Evolutionary conservation across 1,140 invertebrate genomes (phyloP).

Genomic region (Papilio aristodemus): DNA sequence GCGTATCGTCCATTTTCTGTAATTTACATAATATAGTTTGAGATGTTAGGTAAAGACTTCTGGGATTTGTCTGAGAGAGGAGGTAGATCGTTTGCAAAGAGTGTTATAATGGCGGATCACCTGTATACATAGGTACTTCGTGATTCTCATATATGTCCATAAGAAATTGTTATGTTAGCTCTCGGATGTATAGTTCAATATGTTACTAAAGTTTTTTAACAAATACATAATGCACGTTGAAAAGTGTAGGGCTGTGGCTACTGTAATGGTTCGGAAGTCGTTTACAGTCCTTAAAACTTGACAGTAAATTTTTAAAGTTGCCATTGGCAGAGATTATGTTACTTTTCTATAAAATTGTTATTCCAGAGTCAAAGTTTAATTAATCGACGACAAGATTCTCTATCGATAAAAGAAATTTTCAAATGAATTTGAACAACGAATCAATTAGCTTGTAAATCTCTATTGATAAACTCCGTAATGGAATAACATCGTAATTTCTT

Average conservation of each 20-base stretch:
- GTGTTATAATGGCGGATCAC: neutral
- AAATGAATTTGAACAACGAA: conserved; percentile 28
- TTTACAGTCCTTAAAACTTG: neutral
- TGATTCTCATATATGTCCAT: neutral
- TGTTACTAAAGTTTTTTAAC: neutral
- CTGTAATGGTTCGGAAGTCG: too few relatives aligned
- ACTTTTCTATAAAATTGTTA: neutral
- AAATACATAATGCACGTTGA: too few relatives aligned
- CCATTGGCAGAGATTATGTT: neutral
- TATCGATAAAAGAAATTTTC: neutral
- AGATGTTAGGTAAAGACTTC: conserved; percentile 21
- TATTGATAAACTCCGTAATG: conserved; percentile 29
- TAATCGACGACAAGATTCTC: neutral
- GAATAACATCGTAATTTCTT: conserved; percentile 41
- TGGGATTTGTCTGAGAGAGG: conserved; percentile 18
- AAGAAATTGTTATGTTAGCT: conserved; percentile 6
- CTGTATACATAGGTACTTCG: neutral
- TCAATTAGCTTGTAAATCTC: conserved; percentile 33
- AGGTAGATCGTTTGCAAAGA: conserved; percentile 3
- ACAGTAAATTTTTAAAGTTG: neutral
- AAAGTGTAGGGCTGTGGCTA: too few relatives aligned
- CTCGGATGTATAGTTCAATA: neutral
- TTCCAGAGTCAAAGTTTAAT: neutral
- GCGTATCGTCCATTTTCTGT: neutral
- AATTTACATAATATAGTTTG: conserved; percentile 24